Percentiles rank a stretch among this genome's conserved stretches.
Conservation (phyloP, 2,888 invertebrate genomes). For the Pollenia amentaria region DNA sequence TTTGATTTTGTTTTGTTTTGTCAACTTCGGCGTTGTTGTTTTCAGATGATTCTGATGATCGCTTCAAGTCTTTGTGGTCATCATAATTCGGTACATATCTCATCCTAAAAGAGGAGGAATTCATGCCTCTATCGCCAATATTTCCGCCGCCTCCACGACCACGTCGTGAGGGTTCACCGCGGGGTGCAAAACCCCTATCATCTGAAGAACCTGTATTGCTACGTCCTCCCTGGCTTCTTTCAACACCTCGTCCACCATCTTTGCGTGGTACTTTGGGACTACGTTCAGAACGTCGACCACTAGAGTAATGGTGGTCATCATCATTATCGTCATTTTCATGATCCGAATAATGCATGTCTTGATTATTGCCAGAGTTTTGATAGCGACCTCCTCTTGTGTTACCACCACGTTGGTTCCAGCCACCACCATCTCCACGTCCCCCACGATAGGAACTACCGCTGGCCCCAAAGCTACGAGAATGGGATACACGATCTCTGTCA, state of each 20-base stretch:
- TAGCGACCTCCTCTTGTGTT: constrained; percentile 83
- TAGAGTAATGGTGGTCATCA: constrained; percentile 88
- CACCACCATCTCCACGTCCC: constrained; percentile 84
- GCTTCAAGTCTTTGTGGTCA: constrained; percentile 78
- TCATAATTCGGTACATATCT: constrained; percentile 83
- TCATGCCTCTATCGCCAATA: constrained; percentile 81
- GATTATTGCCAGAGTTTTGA: constrained; percentile 62
- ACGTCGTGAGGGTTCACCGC: constrained; percentile 94
- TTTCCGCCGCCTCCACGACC: constrained; percentile 89
- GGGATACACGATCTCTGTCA: constrained; percentile 78
- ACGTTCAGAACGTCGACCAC: constrained; percentile 86
- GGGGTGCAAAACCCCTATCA: constrained; percentile 92
- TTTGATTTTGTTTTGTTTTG: constrained; percentile 88
- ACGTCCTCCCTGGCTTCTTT: constrained; percentile 76
- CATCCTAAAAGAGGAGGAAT: constrained; percentile 83
- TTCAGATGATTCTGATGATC: constrained; percentile 81
- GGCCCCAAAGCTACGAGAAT: constrained; percentile 79
- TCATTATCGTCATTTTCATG: constrained; percentile 89
- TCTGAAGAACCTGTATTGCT: constrained; percentile 71
- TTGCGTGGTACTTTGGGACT: constrained; percentile 84
- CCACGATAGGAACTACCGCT: constrained; percentile 85
- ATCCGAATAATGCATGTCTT: constrained; percentile 84
- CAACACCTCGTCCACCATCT: constrained; percentile 69
- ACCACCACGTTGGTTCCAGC: constrained; percentile 81
- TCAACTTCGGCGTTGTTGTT: constrained; percentile 85